phyloP scores from a whole-genome alignment of 2,888 invertebrate species.

The Brachyopa scutellaris region DNA sequence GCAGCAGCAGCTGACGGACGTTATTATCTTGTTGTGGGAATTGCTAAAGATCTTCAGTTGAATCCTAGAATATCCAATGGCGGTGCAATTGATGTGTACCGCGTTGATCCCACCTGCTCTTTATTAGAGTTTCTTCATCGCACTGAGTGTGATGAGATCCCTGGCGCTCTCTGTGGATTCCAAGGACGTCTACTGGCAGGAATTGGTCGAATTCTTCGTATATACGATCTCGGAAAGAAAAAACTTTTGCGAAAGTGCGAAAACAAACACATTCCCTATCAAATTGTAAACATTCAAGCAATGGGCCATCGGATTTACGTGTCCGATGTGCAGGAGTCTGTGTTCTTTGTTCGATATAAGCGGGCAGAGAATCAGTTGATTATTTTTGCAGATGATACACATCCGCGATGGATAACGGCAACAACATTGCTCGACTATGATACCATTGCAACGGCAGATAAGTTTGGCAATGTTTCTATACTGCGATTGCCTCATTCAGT shows the following conservation, averaged over 20 bases:
- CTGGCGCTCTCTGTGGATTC: slow-evolving; percentile 93
- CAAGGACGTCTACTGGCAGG: slow-evolving; percentile 96
- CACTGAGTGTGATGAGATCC: slow-evolving; percentile 96
- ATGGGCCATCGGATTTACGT: slow-evolving; percentile 97
- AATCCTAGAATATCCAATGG: slow-evolving; percentile 92
- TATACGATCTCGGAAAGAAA: slow-evolving; percentile 98
- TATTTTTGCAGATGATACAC: slow-evolving; percentile 98
- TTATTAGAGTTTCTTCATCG: slow-evolving; percentile 95
- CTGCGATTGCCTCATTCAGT: slow-evolving; percentile 94
- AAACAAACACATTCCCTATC: slow-evolving; percentile 97
- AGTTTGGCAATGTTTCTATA: slow-evolving; percentile 97
- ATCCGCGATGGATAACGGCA: slow-evolving; percentile 97
- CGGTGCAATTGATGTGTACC: slow-evolving; percentile 93
- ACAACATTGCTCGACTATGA: slow-evolving; percentile 97
- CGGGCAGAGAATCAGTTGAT: slow-evolving; percentile 98
- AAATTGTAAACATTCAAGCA: slow-evolving; percentile 95
- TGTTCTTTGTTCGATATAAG: slow-evolving; percentile 97
- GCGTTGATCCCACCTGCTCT: slow-evolving; percentile 87
- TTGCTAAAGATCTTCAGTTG: slow-evolving; percentile 94
- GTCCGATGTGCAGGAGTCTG: slow-evolving; percentile 97
- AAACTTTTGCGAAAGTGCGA: slow-evolving; percentile 98
- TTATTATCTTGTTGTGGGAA: slow-evolving; percentile 91
- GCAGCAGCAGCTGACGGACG: slow-evolving; percentile 83
- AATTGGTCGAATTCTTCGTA: slow-evolving; percentile 93
- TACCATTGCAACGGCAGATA: slow-evolving; percentile 97